Base-by-base conservation (phyloP, 2,113 vertebrate species). In the Callocephalon fimbriatum region DNA sequence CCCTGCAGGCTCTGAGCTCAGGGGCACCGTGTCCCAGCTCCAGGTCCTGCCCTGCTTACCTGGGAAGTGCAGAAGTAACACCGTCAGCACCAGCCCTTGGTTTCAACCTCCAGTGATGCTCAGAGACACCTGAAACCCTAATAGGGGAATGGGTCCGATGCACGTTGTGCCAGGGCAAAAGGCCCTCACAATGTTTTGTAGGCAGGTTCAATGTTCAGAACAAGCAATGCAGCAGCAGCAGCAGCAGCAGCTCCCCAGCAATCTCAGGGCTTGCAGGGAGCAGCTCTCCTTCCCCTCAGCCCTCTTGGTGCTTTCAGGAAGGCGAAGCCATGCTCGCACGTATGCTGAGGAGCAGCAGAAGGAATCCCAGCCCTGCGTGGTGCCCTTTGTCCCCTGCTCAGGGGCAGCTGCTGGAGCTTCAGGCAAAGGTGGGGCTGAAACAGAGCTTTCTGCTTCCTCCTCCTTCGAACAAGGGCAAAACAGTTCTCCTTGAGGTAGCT, bases 81-180 rank as follows among this genome's bases (percentile, higher is more conserved):
- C 7, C 2, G 13, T 67, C 44, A 85, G 40, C 56, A 86, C 23
- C 62, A 87, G 17, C 27, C 23, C 59, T 53, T 1, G 1, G 26
- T 19, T 54, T 75, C 40, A 50, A 8, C 21, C 54, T 92, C 61
- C 51, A 50, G 0, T 0, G 2, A 10, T 62, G 22, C 54, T 59
- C 6, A 2, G 19, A 35, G 84, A 73, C 2, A 17, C n/a, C 47
- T 14, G 45, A 93, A 84, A 59, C 15, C 38, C 51, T 12, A 40
- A 21, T 0, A 9, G 78, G 7, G 40, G 48, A 77, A 59, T 0
- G 0, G 19, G 15, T 50, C 73, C 51, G 31, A 56, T 0, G 0
- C 6, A 21, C 0, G 0, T 48, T 0, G 0, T 15, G 15, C 31
- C 54, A 32, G 54, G 27, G 62, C 32, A 81, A 37, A 35, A 87